Evolutionary conservation across 35 echinoderm and acorn worm species (phyloP).

Genomic region (Ophiothrix spiculata): DNA sequence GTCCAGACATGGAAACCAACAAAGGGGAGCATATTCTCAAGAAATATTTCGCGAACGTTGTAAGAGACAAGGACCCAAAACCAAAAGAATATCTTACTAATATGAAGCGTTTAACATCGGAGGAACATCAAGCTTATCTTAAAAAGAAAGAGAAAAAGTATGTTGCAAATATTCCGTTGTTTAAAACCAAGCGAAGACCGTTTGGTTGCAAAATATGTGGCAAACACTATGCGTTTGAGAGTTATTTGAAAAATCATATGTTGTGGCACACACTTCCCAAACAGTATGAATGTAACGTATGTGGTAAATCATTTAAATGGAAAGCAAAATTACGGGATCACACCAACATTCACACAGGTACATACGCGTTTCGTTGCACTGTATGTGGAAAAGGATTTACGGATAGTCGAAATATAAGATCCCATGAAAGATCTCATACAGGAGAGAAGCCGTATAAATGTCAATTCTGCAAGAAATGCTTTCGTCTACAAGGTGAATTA

Average conservation of each 20-base stretch:
- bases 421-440: neutral
- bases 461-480: neutral
- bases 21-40: no score
- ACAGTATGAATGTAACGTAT: neutral
- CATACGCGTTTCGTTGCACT: neutral
- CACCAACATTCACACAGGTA: neutral
- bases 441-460: neutral
- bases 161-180: neutral
- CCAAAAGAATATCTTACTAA: neutral
- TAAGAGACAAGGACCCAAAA: neutral
- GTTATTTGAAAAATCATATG: neutral
- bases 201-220: neutral
- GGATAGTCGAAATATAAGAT: neutral
- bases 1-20: no score
- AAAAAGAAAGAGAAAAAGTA: neutral
- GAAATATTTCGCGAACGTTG: no score
- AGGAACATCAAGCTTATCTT: neutral
- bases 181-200: neutral
- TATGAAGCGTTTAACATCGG: neutral
- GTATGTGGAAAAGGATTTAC: neutral
- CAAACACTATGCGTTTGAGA: neutral
- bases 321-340: neutral
- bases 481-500: neutral
- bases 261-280: neutral
- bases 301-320: neutral